Percentiles rank a stretch among this genome's conserved stretches.
Evolutionary conservation across 2,797 vertebrate species (phyloP).

Genomic region (Pangasius krempfi): DNA sequence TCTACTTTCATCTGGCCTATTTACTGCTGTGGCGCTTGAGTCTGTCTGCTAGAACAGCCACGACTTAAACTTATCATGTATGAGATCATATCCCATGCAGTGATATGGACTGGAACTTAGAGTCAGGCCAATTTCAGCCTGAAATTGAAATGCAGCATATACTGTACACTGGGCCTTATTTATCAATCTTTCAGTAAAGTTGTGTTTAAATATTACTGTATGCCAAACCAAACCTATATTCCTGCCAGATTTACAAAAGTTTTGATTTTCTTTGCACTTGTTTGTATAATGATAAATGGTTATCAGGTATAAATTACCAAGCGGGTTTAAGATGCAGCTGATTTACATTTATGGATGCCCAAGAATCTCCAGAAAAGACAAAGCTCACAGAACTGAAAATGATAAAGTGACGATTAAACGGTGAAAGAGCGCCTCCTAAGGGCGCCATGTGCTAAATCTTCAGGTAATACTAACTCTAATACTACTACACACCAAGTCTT

Average conservation of each 20-base stretch:
- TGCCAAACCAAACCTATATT: not conserved
- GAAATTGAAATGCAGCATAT: not conserved
- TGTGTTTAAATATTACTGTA: not conserved
- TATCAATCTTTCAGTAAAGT: not conserved
- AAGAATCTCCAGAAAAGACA: not conserved
- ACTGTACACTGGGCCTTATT: not conserved
- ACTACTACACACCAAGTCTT: too few relatives aligned
- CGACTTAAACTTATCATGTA: not conserved
- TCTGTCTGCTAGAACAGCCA: not conserved
- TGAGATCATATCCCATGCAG: not conserved
- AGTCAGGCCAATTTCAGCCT: not conserved
- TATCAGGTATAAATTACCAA: not conserved
- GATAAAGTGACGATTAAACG: not conserved
- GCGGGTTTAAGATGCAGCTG: not conserved
- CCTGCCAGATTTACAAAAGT: not conserved
- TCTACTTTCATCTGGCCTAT: constrained; percentile 30
- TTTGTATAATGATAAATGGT: not conserved
- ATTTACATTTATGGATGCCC: not conserved
- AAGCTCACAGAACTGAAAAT: not conserved
- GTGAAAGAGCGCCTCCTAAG: constrained; percentile 12
- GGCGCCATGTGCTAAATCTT: not conserved
- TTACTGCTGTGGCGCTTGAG: constrained; percentile 3
- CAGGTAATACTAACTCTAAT: not conserved
- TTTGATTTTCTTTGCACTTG: not conserved
- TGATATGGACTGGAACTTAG: not conserved